A percentile compares a stretch with the other conserved stretches of the same genome.
Conservation (phyloP, 2,113 vertebrate species). For the Apteryx owenii region DNA sequence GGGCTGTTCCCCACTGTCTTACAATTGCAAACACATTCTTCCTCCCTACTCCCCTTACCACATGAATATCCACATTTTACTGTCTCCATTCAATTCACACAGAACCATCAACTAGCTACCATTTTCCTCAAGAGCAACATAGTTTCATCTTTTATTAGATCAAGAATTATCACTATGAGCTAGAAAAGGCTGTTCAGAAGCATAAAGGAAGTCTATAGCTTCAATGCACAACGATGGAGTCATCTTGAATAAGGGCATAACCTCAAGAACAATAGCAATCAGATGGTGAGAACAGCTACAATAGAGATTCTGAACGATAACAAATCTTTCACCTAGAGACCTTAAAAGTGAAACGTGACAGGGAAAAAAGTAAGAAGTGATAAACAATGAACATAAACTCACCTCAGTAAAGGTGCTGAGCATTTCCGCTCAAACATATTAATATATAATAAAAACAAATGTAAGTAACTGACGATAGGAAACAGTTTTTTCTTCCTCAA, state of each 20-base stretch:
- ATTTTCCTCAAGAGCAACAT: not conserved
- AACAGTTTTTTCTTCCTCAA: too few species aligned
- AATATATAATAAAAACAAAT: too few species aligned
- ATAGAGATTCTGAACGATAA: not conserved
- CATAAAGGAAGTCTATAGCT: not conserved
- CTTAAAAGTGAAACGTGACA: not conserved
- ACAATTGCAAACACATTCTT: not conserved
- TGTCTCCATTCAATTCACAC: too few species aligned
- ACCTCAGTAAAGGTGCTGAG: too few species aligned
- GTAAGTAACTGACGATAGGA: too few species aligned
- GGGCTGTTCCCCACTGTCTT: not conserved
- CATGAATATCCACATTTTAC: not conserved
- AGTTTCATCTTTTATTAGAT: not conserved
- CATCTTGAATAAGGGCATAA: not conserved
- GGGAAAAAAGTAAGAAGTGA: too few species aligned
- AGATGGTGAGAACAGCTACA: not conserved
- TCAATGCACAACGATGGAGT: not conserved
- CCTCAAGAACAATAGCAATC: too few species aligned
- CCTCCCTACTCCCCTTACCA: not conserved
- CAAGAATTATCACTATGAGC: not conserved
- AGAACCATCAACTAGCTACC: not conserved
- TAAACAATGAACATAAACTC: too few species aligned
- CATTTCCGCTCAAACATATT: too few species aligned
- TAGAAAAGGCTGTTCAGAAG: not conserved
- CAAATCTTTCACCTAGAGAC: not conserved